These are phyloP conservation scores for Odobenus rosmarus DNA, from an alignment of 2,113 vertebrate species.

Conservation along the genomic window DNA sequence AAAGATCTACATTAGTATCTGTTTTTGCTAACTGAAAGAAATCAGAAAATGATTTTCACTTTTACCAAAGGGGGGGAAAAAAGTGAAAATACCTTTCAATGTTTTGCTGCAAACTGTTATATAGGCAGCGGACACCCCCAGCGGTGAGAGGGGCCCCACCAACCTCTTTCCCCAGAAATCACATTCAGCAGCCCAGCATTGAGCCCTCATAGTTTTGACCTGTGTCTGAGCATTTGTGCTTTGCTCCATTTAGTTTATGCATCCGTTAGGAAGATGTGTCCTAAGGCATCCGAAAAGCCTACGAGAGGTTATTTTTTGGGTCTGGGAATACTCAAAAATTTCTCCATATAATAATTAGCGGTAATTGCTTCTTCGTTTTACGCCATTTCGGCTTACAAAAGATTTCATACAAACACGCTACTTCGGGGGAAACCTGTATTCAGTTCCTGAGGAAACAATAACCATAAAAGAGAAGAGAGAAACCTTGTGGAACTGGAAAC, in stretches of 20 bases:
- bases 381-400: not conserved
- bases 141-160: not conserved
- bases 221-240: not conserved
- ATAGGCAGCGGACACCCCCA: not conserved
- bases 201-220: not conserved
- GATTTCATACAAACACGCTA: not conserved
- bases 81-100: not conserved
- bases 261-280: not conserved
- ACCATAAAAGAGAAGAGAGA: constrained; percentile 40
- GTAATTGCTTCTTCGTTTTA: not conserved
- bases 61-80: not conserved
- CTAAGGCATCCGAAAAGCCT: not conserved
- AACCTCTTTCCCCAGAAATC: not conserved
- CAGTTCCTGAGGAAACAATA: constrained; percentile 60
- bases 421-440: not conserved
- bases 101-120: not conserved
- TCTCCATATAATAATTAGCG: not conserved
- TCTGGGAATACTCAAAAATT: not conserved
- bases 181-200: not conserved
- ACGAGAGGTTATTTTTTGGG: not conserved
- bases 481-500: not conserved
- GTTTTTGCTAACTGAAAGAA: not conserved
- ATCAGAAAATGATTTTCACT: not conserved
- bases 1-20: not conserved
- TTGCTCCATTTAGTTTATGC: not conserved